Evolutionary conservation across 2,113 vertebrate genomes (phyloP), one percentile per base, ranked within the genome.

Genomic region (Dendropsophus ebraccatus): DNA sequence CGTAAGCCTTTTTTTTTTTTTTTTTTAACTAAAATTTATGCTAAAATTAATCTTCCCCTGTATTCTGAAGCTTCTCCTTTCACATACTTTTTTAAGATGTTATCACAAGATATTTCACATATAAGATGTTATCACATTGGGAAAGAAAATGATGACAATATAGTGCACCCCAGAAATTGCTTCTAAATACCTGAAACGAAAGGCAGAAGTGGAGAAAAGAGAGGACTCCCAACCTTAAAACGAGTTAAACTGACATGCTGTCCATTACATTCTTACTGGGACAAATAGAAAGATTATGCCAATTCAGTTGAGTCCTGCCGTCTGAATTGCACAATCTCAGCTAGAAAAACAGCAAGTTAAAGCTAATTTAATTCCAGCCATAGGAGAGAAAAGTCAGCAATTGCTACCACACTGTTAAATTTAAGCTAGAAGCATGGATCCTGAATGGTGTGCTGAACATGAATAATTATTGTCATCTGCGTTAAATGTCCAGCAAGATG

Each of bases 271-370:
- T 73, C 52, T 86, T 85, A 85, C 83, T 54, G 60, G 56, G 65
- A 86, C 77, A 81, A 86, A 86, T 81, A 81, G 85, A 86, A 86
- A 86, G 77, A 86, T 86, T 86, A 86, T 81, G 77, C 85, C 85
- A 86, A 86, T 86, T 86, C 69, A 81, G 67, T 62, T 49, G 41
- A 81, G 50, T 72, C 78, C 85, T 87, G 85, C 67, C 47, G 65
- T 81, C 69, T 62, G 85, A 87, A 73, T 81, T 23, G 35, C 37
- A 74, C 78, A 81, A 49, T 81, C 65, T 60, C 85, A 86, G 78
- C 78, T 60, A 87, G 85, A 56, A 50, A 74, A 73, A 81, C 67
- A 81, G 77, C 47, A 58, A 80, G 84, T 80, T 86, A 72, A 86
- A 86, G 75, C 85, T 81, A 47, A 87, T 81, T 87, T 87, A 49